A percentile compares a stretch with the other conserved stretches of the same genome.
Conservation (phyloP, 2,888 invertebrate species). For the Branchellion lobata region DNA sequence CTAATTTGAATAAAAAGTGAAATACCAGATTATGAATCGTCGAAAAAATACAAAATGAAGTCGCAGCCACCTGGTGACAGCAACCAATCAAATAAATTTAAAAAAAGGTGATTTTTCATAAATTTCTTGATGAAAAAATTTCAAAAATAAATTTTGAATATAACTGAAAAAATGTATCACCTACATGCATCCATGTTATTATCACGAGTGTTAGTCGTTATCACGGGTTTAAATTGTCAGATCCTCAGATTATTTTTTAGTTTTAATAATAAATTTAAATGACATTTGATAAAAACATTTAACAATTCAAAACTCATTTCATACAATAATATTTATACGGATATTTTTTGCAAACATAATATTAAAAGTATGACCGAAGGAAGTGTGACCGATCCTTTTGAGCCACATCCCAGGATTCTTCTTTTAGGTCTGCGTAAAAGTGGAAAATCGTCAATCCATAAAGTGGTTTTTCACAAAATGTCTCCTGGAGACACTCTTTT, state of each 20-base stretch:
- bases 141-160: neutral
- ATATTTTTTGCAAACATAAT: too few relatives aligned
- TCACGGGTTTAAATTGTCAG: neutral
- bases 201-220: constrained; percentile 11
- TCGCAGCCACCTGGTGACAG: constrained; percentile 13
- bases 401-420: constrained; percentile 87
- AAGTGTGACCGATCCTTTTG: constrained; percentile 64
- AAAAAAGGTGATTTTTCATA: neutral
- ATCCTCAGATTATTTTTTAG: neutral
- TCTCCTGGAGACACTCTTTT: constrained; percentile 98
- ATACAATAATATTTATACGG: too few relatives aligned
- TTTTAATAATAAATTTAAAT: neutral
- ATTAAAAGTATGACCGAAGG: too few relatives aligned
- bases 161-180: neutral
- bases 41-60: constrained; percentile 7
- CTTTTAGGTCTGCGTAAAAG: constrained; percentile 89
- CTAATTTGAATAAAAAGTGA: constrained; percentile 6
- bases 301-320: too few relatives aligned
- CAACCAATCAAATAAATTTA: neutral
- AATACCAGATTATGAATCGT: constrained; percentile 3
- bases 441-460: constrained; percentile 97
- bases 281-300: too few relatives aligned
- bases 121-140: neutral
- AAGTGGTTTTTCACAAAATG: constrained; percentile 99
- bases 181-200: neutral